A percentile compares a stretch with the other conserved stretches of the same genome.
Evolutionary conservation across 2,797 vertebrate species (phyloP).

Genomic region (Enteromius unitaeniatus): DNA sequence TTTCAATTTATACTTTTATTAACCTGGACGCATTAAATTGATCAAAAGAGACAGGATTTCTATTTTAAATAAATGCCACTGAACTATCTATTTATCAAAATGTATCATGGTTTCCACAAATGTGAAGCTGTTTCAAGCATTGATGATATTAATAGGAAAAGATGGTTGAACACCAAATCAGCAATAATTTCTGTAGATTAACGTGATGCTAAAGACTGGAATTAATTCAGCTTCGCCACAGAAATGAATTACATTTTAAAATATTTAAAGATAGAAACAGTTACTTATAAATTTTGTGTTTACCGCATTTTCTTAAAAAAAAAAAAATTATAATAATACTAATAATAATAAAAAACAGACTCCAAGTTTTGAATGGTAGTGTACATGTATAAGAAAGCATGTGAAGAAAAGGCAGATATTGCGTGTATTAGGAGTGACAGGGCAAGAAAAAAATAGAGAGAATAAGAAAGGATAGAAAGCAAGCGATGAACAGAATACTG

Average conservation of each 20-base stretch:
- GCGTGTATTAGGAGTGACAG: conserved; percentile 29
- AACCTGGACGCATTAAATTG: not conserved
- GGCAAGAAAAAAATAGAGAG: conserved; percentile 64
- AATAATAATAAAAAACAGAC: not conserved
- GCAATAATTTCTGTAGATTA: not conserved
- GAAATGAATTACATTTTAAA: not conserved
- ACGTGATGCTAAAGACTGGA: not conserved
- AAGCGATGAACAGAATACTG: conserved; percentile 26
- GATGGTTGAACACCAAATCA: not conserved
- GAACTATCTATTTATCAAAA: not conserved
- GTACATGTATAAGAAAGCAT: not conserved
- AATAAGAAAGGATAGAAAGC: conserved; percentile 68
- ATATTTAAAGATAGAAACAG: not conserved
- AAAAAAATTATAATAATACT: not conserved
- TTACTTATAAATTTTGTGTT: not conserved
- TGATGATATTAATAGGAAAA: not conserved
- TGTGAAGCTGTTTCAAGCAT: not conserved
- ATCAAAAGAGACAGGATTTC: not conserved
- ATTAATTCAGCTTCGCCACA: not conserved
- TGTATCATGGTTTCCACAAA: not conserved
- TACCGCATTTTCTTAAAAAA: not conserved
- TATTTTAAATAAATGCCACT: not conserved
- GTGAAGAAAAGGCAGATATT: not conserved
- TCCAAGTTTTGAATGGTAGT: not conserved
- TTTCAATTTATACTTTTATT: not conserved